Evolutionary conservation across 2,797 vertebrate genomes (phyloP), one percentile per base, ranked within the genome.

Genomic region (Numenius phaeopus): DNA sequence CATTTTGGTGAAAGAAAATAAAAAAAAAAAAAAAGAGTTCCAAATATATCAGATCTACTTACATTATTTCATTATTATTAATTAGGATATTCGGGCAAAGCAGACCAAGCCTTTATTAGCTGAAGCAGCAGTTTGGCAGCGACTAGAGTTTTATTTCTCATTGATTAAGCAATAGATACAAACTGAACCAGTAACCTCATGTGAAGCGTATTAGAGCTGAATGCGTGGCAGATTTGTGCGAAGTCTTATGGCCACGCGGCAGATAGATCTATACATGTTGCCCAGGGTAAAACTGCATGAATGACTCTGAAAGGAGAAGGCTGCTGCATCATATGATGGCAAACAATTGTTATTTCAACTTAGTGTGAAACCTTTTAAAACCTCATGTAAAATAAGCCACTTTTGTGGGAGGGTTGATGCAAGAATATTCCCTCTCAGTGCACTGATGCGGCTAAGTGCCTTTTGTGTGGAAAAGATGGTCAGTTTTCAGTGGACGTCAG

Each of bases 81-180:
- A 97, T 96, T 92, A 98, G 94, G 85, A 96, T 91, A 81, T 61
- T 78, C 67, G 70, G 42, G 47, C n/a, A 96, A 96, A 94, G 80
- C 79, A 95, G 94, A 97, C 89, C 89, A 97, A 94, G 50, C 92
- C 70, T 94, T 87, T 85, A 96, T 85, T 92, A 97, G 85, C 93
- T 98, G 97, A 98, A 97, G 94, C 94, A 97, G 96, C 95, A 95
- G 34, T 95, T 95, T 91, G 69, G 93, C 82, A 90, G 76, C 0
- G 3, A 64, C 78, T 76, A 52, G 94, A 83, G 88, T 96, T 98
- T 97, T 97, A 96, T 97, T 96, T 96, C 90, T 95, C 94, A 97
- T 97, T 97, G 97, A 98, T 97, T 97, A 97, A 96, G 94, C 96
- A 97, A 98, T 97, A 97, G 93, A 96, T 90, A 95, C 37, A 92